Evolutionary conservation across 2,797 vertebrate genomes (phyloP).

Genomic region (Morus bassanus): DNA sequence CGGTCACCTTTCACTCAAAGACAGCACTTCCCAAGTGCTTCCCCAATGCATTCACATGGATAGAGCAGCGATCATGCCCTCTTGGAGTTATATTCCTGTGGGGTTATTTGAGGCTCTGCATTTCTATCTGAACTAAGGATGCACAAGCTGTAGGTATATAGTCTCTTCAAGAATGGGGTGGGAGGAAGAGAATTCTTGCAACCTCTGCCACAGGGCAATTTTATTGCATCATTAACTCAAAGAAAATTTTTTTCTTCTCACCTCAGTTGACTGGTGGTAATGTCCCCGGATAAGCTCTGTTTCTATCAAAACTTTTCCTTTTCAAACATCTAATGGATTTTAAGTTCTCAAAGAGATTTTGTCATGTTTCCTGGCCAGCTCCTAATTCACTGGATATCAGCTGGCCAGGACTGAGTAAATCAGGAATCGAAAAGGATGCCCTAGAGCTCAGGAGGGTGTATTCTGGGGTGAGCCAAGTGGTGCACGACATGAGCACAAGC

Average conservation of each 20-base stretch:
- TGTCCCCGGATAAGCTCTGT: background rate
- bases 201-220: background rate
- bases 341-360: background rate
- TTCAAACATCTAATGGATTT: background rate
- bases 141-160: background rate
- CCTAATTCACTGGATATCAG: background rate
- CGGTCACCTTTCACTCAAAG: background rate
- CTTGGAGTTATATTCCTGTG: rapidly evolving
- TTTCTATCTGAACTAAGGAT: background rate
- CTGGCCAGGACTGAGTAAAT: background rate
- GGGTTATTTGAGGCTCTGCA: background rate
- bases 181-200: background rate
- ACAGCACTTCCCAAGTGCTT: background rate
- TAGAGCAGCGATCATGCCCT: background rate
- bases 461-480: background rate
- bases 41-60: background rate
- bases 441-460: background rate
- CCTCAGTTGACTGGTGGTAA: background rate
- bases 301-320: background rate
- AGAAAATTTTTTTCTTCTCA: background rate
- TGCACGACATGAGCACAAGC: background rate
- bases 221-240: background rate
- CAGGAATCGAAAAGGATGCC: background rate
- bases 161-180: rapidly evolving
- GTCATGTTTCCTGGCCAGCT: background rate